Base-by-base conservation (phyloP, 2,888 invertebrate species). In the Machimus atricapillus region DNA sequence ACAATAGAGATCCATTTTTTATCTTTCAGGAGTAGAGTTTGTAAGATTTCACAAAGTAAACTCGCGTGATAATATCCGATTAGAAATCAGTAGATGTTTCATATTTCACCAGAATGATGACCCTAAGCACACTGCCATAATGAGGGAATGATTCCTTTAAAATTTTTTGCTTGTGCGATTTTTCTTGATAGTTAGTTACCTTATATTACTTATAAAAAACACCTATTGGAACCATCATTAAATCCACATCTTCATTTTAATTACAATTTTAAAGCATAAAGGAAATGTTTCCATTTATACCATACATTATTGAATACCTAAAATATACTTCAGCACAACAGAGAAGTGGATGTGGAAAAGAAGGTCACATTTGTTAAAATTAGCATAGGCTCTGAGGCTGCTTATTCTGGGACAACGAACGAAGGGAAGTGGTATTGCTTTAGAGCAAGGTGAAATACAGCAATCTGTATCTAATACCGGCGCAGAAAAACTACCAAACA, bases 291-390 rank as follows among this genome's bases (percentile, higher is more conserved):
- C 56, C 7, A 7, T 56, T n/a, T 56, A 2, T 16, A 56, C 19
- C 8, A 23, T 66, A 66, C 27, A 66, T 66, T 19, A 8, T 66
- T 52, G n/a, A 19, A 66, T 19, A 66, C 66, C 66, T 12, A 12
- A 9, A 66, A 76, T n/a, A 76, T 34, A 40, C 34, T n/a, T 31
- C 31, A 37, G n/a, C 76, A 37, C n/a, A 14, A 34, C 34, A 66
- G 66, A 9, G 37, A 78, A 78, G 6, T 43, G 9, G 37, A 78
- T 46, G 6, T 43, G 9, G 40, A 9, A 78, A 78, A 78, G 78
- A 78, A 78, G 78, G 78, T 78, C 78, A 78, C 23, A 43, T 43
- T 78, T 78, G 78, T 78, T 78, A 78, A 43, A 40, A 78, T 78
- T 78, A 78, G 78, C 78, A 23, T 78, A 23, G 23, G 19, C n/a